Evolutionary conservation across 1,140 invertebrate genomes (phyloP).

Genomic region (Muscidifurax raptorellus): DNA sequence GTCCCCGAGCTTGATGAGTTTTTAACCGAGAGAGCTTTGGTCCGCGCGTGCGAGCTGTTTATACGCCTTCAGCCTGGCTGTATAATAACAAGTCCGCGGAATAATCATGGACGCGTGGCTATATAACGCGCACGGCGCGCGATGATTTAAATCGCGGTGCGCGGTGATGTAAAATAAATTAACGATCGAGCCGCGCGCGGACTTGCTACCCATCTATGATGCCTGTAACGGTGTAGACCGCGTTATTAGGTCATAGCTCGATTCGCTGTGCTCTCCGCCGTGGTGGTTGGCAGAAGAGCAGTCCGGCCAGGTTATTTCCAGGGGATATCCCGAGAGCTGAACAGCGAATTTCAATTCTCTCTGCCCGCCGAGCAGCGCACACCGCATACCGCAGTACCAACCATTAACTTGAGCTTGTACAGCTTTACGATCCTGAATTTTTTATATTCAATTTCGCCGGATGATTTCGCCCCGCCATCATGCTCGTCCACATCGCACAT

Average conservation of each 20-base stretch:
- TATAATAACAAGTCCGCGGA: background rate
- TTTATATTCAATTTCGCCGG: conserved; percentile 9
- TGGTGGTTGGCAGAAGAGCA: background rate
- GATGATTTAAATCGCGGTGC: background rate
- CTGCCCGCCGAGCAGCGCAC: background rate
- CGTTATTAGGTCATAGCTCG: conserved; percentile 14
- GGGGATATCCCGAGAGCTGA: background rate
- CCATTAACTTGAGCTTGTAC: conserved; percentile 16
- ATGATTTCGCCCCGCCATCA: background rate
- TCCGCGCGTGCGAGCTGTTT: background rate
- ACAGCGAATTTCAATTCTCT: conserved; percentile 41
- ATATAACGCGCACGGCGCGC: too few relatives aligned
- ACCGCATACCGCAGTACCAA: background rate
- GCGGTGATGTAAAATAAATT: conserved; percentile 16
- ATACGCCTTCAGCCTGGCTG: too few relatives aligned
- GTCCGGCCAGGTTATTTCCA: background rate
- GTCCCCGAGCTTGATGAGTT: conserved; percentile 11
- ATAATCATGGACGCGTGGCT: background rate
- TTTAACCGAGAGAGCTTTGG: background rate
- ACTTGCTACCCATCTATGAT: background rate
- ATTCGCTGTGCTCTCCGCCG: background rate
- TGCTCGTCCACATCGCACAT: background rate
- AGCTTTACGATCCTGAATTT: conserved; percentile 23
- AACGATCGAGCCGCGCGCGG: background rate
- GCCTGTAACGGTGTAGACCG: background rate